Evolutionary conservation across 1,140 invertebrate genomes (phyloP), one percentile per base, ranked within the genome.

Genomic region (Pachyrhynchus sulphureomaculatus): DNA sequence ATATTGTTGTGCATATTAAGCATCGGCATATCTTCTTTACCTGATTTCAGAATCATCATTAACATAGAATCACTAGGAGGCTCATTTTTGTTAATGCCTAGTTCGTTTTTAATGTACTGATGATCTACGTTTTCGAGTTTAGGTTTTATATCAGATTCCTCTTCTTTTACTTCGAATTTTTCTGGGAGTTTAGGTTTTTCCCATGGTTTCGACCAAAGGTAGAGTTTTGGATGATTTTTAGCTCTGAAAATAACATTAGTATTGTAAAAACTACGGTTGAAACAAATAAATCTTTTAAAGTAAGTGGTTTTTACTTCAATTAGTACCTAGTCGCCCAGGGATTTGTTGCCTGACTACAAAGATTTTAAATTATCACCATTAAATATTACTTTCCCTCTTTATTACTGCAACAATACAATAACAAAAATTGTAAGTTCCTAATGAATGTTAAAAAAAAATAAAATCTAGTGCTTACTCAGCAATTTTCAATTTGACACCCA

Each of bases 141-240:
- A n/a, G 48, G 47, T 52, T 66, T 69, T 26, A 13, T 42, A 1
- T 68, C 66, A 10, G 9, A 41, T 12, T 10, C 18, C 37, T 58
- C 53, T 26, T 62, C 54, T 58, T 58, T 62, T 2, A 48, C 13
- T 0, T 65, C 59, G 6, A 55, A 41, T 63, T 74, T 73, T 64
- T 76, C 74, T 3, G 73, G 72, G 33, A 75, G 32, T 23, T 58
- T 55, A 42, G 33, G 34, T 64, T 84, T 82, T 60, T 88, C 86
- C 90, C 90, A 92, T 64, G 87, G 88, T 71, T 91, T 90, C 0
- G 89, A 87, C 91, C 91, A 93, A 0, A 92, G 77, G 74, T 92
- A 92, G 10, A 92, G 75, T 72, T 92, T 92, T 0, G 89, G 90
- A 77, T 92, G 89, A 76, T 89, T 84, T 63, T 89, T 89, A 54